These are phyloP conservation scores for Aphelenchoides besseyi DNA, from an alignment of 1,140 invertebrate species.

Conservation along the genomic window DNA sequence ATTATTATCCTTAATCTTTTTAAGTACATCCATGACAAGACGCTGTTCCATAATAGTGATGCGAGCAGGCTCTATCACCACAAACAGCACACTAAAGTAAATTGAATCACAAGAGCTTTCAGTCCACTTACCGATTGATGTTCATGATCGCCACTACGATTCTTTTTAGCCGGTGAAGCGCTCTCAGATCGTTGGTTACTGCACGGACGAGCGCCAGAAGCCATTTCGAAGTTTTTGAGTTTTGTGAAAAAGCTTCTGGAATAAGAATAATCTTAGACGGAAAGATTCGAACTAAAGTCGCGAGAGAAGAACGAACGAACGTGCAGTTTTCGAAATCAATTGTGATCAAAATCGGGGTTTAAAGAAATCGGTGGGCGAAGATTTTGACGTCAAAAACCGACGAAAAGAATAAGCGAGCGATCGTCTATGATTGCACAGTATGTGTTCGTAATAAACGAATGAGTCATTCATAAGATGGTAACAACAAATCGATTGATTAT, in stretches of 20 bases:
- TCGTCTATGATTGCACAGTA: too few relatives aligned
- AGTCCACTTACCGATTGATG: not conserved
- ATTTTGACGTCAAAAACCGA: too few relatives aligned
- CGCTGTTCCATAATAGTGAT: constrained; percentile 77
- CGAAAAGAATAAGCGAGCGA: too few relatives aligned
- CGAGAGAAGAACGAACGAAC: too few relatives aligned
- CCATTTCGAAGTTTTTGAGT: not conserved
- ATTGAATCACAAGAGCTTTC: not conserved
- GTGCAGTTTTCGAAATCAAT: too few relatives aligned
- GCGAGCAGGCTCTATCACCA: constrained; percentile 54
- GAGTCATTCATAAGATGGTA: too few relatives aligned
- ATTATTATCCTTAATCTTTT: not conserved
- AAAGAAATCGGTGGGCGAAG: too few relatives aligned
- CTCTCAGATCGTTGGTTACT: constrained; percentile 20
- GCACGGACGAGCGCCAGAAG: constrained; percentile 9
- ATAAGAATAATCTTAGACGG: too few relatives aligned
- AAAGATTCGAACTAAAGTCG: too few relatives aligned
- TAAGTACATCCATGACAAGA: constrained; percentile 75
- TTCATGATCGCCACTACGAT: not conserved
- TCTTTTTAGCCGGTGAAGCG: constrained; percentile 9
- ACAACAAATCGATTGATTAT: too few relatives aligned
- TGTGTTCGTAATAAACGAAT: too few relatives aligned
- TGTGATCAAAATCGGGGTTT: too few relatives aligned
- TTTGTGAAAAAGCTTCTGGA: not conserved
- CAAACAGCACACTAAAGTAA: constrained; percentile 57